These are phyloP conservation scores for Heterotis niloticus DNA, from an alignment of 2,113 vertebrate species.

Conservation along the genomic window DNA sequence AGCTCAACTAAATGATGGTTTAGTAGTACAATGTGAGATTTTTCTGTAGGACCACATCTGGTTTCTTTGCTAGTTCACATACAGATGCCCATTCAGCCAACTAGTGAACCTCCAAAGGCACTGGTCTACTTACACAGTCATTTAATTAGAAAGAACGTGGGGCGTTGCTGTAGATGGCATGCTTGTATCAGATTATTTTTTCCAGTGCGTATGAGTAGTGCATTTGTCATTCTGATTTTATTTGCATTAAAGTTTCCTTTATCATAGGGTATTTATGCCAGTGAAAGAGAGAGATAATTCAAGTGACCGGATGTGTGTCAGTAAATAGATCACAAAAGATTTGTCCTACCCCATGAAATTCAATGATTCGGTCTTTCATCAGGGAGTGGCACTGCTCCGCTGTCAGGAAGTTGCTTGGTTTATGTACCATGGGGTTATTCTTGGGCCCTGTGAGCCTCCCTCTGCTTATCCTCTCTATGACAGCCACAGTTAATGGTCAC, in stretches of 20 bases:
- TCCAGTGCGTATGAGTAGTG: not conserved
- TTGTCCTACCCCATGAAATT: slow-evolving; percentile 48
- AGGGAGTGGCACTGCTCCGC: slow-evolving; percentile 58
- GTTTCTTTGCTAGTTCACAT: not conserved
- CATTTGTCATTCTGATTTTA: slow-evolving; percentile 13
- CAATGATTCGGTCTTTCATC: slow-evolving; percentile 55
- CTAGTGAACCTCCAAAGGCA: slow-evolving; percentile 20
- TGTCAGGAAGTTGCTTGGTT: slow-evolving; percentile 32
- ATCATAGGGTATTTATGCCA: not conserved
- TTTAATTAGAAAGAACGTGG: not conserved
- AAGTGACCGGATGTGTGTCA: not conserved
- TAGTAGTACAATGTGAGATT: not conserved
- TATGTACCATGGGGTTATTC: slow-evolving; percentile 5
- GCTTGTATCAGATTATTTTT: slow-evolving; percentile 18
- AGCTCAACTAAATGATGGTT: not conserved
- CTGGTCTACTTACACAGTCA: not conserved
- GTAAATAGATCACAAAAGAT: slow-evolving; percentile 5
- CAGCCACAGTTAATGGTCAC: slow-evolving; percentile 19
- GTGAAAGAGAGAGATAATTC: slow-evolving; percentile 1
- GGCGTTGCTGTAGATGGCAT: not conserved
- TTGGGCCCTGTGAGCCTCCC: rapidly evolving
- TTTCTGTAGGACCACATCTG: not conserved
- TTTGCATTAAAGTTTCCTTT: slow-evolving; percentile 20
- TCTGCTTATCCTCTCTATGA: not conserved
- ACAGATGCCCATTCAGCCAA: slow-evolving; percentile 1